A percentile compares a stretch with the other conserved stretches of the same genome.
Conservation (phyloP, 2,888 invertebrate species). For the Pyrgus malvae region DNA sequence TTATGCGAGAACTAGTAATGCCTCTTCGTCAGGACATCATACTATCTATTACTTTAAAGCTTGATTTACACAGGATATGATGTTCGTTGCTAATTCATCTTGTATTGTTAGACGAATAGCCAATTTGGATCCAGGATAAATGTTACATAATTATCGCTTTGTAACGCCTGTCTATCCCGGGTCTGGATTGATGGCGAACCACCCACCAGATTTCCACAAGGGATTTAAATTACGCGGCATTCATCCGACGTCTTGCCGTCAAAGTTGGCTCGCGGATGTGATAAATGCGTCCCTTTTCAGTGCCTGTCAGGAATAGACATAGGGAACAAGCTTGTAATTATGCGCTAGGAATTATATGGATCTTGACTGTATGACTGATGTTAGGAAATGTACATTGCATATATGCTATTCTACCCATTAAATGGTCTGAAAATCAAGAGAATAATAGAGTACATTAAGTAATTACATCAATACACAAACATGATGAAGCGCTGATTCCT, state of each 20-base stretch:
- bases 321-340: conserved; percentile 59
- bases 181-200: conserved; percentile 56
- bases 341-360: conserved; percentile 27
- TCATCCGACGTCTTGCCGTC: conserved; percentile 58
- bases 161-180: conserved; percentile 37
- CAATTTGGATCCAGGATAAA: conserved; percentile 44
- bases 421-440: too few relatives aligned
- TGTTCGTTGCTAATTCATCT: conserved; percentile 22
- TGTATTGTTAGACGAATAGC: conserved; percentile 20
- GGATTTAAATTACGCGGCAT: conserved; percentile 65
- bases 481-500: too few relatives aligned
- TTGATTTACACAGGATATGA: not conserved
- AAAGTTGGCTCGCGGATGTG: conserved; percentile 56
- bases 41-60: not conserved
- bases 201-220: conserved; percentile 57
- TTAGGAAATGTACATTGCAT: too few relatives aligned
- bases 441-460: too few relatives aligned
- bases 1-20: too few relatives aligned
- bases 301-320: conserved; percentile 52
- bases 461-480: too few relatives aligned
- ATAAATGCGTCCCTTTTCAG: conserved; percentile 70
- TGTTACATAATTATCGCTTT: conserved; percentile 53
- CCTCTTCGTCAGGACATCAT: not conserved
- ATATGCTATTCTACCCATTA: too few relatives aligned
- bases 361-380: not conserved